Base-by-base conservation (phyloP, 2,113 vertebrate genomes). In the Lepus americanus region DNA sequence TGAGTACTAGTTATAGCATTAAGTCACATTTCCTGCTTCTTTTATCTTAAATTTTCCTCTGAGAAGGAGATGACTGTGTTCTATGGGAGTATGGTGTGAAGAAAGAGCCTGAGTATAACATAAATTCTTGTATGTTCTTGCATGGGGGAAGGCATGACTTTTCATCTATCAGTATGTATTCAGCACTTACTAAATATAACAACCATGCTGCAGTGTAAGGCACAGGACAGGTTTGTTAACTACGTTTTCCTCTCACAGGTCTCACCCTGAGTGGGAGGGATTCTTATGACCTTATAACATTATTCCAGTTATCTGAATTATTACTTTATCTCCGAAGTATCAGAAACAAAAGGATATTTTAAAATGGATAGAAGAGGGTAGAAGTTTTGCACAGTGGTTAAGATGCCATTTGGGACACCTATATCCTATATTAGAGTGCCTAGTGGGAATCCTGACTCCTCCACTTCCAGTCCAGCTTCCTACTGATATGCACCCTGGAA, bases 261-360 rank as follows among this genome's bases (percentile, higher is more conserved):
- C 29, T 86, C 8, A 66, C 5, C 14, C 44, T 19, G 49, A 7
- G 25, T 11, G 22, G 11, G 11, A 87, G 17, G 7, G 8, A 72
- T 17, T 51, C 36, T 89, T 55, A 22, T 10, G 44, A 55, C 53
- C 92, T 95, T 72, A 91, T 89, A 64, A 12, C 8, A 17, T 55
- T n/a, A 69, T 25, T 59, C 55, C 29, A 76, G 11, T 39, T 79
- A 23, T 79, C 16, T 61, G 8, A 53, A 39, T 90, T 87, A 39
- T 87, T 82, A 69, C 27, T 90, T 84, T 2, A 39, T 64, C 77
- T 95, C 76, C 64, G 23, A 96, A 84, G 70, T 74, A 89, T 36
- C 51, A 83, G 16, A 89, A 94, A n/a, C 9, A 72, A 81, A 83
- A 91, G 9, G 9, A 36, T 83, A 63, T 77, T 87, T 94, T 12